Conservation (phyloP, 2,888 invertebrate species). For the Machimus atricapillus region DNA sequence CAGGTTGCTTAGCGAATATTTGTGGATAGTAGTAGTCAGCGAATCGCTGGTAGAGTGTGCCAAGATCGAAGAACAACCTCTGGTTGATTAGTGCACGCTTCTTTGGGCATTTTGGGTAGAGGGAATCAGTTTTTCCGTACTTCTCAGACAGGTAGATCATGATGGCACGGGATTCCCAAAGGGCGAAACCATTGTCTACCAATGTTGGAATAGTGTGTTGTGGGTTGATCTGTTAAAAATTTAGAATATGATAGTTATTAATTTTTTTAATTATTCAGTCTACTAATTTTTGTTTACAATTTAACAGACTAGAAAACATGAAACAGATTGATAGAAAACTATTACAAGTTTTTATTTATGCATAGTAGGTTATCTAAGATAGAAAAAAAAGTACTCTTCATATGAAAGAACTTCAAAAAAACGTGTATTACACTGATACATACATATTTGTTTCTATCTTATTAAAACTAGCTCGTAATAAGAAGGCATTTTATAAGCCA, state of each 20-base stretch:
- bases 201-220: constrained; percentile 86
- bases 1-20: constrained; percentile 68
- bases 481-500: not conserved
- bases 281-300: too few species aligned
- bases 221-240: constrained; percentile 72
- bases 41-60: constrained; percentile 75
- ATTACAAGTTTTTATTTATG: too few species aligned
- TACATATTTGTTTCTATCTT: not conserved
- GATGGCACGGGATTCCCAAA: constrained; percentile 89
- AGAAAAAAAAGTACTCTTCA: too few species aligned
- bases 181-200: constrained; percentile 79
- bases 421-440: too few species aligned
- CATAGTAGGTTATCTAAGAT: too few species aligned
- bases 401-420: too few species aligned
- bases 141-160: constrained; percentile 79
- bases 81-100: constrained; percentile 80
- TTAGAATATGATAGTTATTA: not conserved
- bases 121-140: constrained; percentile 77
- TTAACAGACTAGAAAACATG: too few species aligned
- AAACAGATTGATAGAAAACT: too few species aligned
- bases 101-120: constrained; percentile 79
- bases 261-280: too few species aligned
- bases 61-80: constrained; percentile 80
- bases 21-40: constrained; percentile 74
- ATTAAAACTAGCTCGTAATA: not conserved